Percentiles rank a stretch among this genome's conserved stretches.
Evolutionary conservation across 2,113 vertebrate species (phyloP).

Genomic region (Montifringilla adamsi): DNA sequence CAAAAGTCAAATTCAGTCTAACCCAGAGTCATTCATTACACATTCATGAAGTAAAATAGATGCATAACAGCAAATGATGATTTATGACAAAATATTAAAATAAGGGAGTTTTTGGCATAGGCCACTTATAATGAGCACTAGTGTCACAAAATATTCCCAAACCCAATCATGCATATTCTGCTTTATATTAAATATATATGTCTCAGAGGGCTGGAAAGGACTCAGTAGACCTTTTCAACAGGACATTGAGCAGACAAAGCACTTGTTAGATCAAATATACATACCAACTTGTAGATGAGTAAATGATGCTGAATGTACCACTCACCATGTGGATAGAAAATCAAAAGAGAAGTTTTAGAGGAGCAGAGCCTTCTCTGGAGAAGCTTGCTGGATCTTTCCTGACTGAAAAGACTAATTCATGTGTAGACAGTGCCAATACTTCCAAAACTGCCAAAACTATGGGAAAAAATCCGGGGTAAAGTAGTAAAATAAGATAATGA

Average conservation of each 20-base stretch:
- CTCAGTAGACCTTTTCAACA: neutral
- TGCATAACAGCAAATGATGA: neutral
- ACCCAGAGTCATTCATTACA: neutral
- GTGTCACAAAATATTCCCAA: neutral
- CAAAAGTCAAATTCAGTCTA: neutral
- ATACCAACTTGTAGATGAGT: neutral
- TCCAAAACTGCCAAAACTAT: neutral
- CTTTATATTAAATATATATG: neutral
- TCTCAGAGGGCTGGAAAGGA: neutral
- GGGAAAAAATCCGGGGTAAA: neutral
- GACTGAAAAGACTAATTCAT: neutral
- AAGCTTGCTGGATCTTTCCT: neutral
- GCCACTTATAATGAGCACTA: neutral
- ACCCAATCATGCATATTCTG: neutral
- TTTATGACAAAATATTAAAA: slow-evolving; percentile 10
- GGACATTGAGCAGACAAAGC: neutral
- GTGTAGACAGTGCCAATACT: neutral
- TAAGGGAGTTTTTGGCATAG: neutral
- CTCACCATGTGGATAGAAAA: neutral
- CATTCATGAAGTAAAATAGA: neutral
- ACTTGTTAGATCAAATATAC: neutral
- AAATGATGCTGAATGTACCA: neutral
- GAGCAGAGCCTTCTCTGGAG: neutral
- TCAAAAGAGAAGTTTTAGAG: neutral
- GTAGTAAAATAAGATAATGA: neutral